phyloP scores from a whole-genome alignment of 2,113 vertebrate species.

The Plecotus auritus region DNA sequence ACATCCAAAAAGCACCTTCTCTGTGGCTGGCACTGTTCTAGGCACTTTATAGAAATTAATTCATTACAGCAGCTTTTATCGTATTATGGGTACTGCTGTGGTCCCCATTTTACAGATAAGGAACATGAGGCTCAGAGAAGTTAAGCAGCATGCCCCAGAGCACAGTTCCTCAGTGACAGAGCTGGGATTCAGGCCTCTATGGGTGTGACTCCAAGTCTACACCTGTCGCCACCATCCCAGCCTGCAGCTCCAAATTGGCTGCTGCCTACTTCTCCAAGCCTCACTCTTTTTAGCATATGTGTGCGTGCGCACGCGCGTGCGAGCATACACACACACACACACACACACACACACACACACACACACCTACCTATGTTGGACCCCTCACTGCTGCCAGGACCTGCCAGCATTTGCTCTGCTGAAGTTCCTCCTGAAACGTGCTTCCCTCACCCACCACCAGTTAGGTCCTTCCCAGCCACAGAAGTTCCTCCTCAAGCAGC shows the following conservation, averaged over 20 bases:
- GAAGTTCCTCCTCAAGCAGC: background rate
- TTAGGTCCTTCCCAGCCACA: background rate
- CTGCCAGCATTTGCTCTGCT: background rate
- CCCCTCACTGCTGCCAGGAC: accelerated
- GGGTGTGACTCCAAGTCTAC: background rate
- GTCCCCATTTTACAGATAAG: background rate
- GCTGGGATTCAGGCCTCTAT: background rate
- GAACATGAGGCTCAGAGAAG: background rate
- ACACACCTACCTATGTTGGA: background rate
- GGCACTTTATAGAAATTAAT: background rate
- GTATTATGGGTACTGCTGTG: background rate
- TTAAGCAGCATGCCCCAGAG: background rate
- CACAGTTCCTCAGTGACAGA: background rate
- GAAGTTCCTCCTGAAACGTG: background rate
- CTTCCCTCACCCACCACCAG: background rate
- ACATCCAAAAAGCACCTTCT: background rate
- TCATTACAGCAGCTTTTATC: background rate
- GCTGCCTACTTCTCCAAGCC: background rate
- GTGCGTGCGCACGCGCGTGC: accelerated
- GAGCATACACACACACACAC: accelerated
- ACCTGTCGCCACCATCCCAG: background rate
- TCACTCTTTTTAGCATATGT: no score
- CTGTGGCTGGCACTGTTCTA: background rate
- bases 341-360: background rate
- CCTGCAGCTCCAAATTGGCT: background rate